phyloP scores from a whole-genome alignment of 2,113 vertebrate species.

The Ginglymostoma cirratum region DNA sequence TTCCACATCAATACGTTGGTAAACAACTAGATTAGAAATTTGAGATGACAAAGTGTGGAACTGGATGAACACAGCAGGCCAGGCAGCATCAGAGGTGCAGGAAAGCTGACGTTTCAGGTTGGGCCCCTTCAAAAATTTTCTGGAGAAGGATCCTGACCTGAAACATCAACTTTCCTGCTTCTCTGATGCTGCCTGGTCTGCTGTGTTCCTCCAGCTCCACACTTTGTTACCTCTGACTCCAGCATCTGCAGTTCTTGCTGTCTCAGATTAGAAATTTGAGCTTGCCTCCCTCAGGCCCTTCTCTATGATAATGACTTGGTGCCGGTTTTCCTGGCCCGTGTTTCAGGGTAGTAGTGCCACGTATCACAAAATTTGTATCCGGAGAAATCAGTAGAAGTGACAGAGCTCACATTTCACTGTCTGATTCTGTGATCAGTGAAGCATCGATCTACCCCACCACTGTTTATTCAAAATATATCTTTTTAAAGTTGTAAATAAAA shows the following conservation, averaged over 20 bases:
- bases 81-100: no score
- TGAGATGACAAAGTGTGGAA: no score
- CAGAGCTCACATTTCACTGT: not conserved
- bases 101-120: no score
- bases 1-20: not conserved
- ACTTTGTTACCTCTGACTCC: no score
- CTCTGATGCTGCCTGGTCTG: no score
- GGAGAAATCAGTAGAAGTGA: not conserved
- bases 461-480: not conserved
- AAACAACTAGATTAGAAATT: not conserved
- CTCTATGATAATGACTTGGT: not conserved
- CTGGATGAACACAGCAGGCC: no score
- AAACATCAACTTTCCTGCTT: no score
- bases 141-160: no score
- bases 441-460: not conserved
- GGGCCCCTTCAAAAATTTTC: no score
- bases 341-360: not conserved
- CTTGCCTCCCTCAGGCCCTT: not conserved
- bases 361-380: not conserved
- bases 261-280: not conserved
- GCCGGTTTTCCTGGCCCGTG: not conserved
- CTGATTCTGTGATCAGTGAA: not conserved
- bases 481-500: not conserved
- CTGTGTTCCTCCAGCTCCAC: no score
- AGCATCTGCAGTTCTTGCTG: no score